A percentile compares a stretch with the other conserved stretches of the same genome.
Evolutionary conservation across 2,888 invertebrate species (phyloP).

Genomic region (Temnothorax rugatulus): DNA sequence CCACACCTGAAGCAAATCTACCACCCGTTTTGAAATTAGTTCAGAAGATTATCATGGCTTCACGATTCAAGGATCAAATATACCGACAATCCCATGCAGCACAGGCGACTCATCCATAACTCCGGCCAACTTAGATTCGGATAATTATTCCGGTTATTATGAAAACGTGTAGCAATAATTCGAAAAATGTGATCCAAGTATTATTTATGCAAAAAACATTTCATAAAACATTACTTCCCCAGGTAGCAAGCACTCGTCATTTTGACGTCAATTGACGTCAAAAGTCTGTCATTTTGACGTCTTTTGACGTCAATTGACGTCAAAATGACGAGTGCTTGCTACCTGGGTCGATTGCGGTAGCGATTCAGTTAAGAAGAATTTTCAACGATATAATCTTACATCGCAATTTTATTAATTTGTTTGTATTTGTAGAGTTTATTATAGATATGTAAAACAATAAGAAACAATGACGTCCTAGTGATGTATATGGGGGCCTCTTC

Average conservation of each 20-base stretch:
- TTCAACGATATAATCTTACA: not conserved
- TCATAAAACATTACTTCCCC: constrained; percentile 16
- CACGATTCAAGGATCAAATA: constrained; percentile 88
- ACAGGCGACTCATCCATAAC: constrained; percentile 87
- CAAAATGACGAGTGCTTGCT: no score
- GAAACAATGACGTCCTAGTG: not conserved
- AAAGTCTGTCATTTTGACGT: no score
- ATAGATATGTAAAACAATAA: not conserved
- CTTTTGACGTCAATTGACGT: no score
- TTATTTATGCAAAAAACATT: constrained; percentile 28
- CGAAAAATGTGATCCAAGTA: not conserved
- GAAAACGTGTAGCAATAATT: constrained; percentile 76
- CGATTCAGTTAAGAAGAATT: not conserved
- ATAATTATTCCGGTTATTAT: constrained; percentile 78
- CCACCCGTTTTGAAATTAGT: constrained; percentile 84
- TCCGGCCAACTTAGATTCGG: constrained; percentile 77
- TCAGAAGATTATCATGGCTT: constrained; percentile 89
- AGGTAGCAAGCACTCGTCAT: no score
- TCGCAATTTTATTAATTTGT: constrained; percentile 27
- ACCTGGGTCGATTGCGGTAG: not conserved
- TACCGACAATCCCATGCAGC: constrained; percentile 90
- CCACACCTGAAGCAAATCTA: constrained; percentile 77
- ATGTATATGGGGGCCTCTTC: not conserved
- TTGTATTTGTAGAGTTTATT: constrained; percentile 20
- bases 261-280: no score